Base-by-base conservation (phyloP, 2,888 invertebrate species). In the Phortica okadai region DNA sequence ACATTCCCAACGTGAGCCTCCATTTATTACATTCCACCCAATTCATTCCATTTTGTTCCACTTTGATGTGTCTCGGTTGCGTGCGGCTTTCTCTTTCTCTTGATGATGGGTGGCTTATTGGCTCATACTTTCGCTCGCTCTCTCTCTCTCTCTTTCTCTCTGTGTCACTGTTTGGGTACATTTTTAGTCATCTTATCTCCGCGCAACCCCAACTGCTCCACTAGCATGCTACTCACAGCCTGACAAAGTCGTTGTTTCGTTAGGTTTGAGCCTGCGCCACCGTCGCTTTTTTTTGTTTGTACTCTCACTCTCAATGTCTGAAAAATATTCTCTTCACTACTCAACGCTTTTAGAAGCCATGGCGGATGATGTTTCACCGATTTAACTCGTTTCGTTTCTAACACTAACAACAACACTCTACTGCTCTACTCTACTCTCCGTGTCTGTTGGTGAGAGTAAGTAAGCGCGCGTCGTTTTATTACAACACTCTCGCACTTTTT, bases 11-110 rank as follows among this genome's bases (percentile, higher is more conserved):
- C 25, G 7, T 25, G 3, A 33, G 33, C 16, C 10, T 62, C 25
- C 62, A 62, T 62, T 62, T 62, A 21, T 62, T 62, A 44, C 11
- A 16, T 16, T 58, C 75, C 70, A 75, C 58, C 75, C 33, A 82
- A 88, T 85, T 85, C 85, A 85, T 85, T 83, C 88, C 85, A 86
- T 85, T 85, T 85, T 85, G 85, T 85, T 88, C 87, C 85, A 85
- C 80, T 82, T 85, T 86, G 76, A 74, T 70, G 74, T 74, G 41
- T 58, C 62, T 74, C 62, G 59, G 69, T 70, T 59, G 75, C 70
- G 70, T 70, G 75, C 45, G 42, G 25, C 69, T 69, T 69, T 69
- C 69, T 69, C 69, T 45, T 69, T 69, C 59, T 59, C 8, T 59
- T 21, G 4, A 41, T 33, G 33, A 6, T 72, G 50, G 70, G 50